Base-by-base conservation (phyloP, 2,888 invertebrate species). In the Acrocyrtus sp. region DNA sequence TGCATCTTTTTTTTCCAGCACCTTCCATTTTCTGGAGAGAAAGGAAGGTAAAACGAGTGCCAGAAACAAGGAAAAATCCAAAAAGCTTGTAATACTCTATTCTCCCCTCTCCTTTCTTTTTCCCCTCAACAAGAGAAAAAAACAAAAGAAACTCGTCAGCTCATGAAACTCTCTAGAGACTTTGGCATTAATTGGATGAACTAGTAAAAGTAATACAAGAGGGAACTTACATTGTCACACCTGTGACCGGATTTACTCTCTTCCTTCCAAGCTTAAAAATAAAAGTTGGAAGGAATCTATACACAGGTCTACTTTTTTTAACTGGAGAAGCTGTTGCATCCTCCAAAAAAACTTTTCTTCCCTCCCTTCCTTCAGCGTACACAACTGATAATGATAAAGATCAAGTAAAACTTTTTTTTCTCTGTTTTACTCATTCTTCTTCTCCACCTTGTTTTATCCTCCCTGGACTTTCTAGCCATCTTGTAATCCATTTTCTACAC, bases 131-230 rank as follows among this genome's bases (percentile, higher is more conserved):
- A 34, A 63, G 48, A 48, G 43, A 50, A 61, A 72, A 53, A 74
- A 72, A 74, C 61, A 65, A 69, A 72, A 74, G 74, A 77, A n/a
- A 75, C 69, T 74, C 76, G 77, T 76, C 72, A 77, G 75, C 72
- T 78, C 77, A 77, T 74, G 73, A 76, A 76, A 77, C 76, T 75
- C 77, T 69, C 80, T 62, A 47, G 78, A 76, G 80, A 78, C 77
- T 72, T 63, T 74, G 67, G 78, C 80, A 81, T 81, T 81, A 81
- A 81, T 81, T 81, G 81, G 79, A 81, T 81, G 79, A 81, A 81
- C 77, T 78, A 70, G 75, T n/a, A 75, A 79, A 75, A 77, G 74
- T 77, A 79, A 78, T 80, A 76, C 76, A 69, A 74, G 67, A 72
- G 73, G 74, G 77, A 72, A 74, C 66, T 72, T 78, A 72, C 75